Percentiles rank a stretch among this genome's conserved stretches.
These are phyloP conservation scores for Origma solitaria DNA, from an alignment of 2,113 vertebrate species.

Conservation along the genomic window DNA sequence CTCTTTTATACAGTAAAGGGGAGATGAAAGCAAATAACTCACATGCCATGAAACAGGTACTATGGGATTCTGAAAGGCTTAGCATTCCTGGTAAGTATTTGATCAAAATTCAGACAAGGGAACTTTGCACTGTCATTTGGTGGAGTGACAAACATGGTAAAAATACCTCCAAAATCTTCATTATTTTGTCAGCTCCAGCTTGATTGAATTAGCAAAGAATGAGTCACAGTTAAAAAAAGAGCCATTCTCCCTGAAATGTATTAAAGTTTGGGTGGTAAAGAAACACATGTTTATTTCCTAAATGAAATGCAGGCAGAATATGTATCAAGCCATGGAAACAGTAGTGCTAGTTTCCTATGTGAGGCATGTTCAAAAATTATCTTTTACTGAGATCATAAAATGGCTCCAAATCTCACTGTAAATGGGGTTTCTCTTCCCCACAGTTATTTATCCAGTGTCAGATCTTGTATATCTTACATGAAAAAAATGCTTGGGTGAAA, in stretches of 20 bases:
- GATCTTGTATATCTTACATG: conserved; percentile 10
- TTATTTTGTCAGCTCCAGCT: conserved; percentile 67
- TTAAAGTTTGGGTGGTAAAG: conserved; percentile 57
- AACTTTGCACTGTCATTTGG: conserved; percentile 61
- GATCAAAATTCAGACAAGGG: conserved; percentile 74
- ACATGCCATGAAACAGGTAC: conserved; percentile 73
- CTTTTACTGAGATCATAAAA: conserved; percentile 1
- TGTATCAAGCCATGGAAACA: neutral
- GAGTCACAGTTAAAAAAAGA: conserved; percentile 68
- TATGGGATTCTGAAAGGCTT: conserved; percentile 71
- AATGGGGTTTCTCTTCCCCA: conserved; percentile 1
- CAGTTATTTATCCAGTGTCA: conserved; percentile 30
- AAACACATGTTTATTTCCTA: conserved; percentile 24
- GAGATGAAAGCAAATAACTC: conserved; percentile 76
- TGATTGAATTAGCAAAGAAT: conserved; percentile 67
- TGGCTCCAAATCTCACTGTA: neutral
- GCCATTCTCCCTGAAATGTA: conserved; percentile 38
- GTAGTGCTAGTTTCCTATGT: neutral
- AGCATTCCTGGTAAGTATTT: conserved; percentile 69
- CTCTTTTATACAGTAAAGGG: conserved; percentile 74
- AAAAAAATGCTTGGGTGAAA: conserved; percentile 32
- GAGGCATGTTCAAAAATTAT: conserved; percentile 13
- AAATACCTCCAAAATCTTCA: conserved; percentile 69
- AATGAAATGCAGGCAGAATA: conserved; percentile 31
- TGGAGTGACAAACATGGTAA: conserved; percentile 65